Conservation (phyloP, 53 echinoderm and acorn worm genomes). For the Echinometra lucunter region DNA sequence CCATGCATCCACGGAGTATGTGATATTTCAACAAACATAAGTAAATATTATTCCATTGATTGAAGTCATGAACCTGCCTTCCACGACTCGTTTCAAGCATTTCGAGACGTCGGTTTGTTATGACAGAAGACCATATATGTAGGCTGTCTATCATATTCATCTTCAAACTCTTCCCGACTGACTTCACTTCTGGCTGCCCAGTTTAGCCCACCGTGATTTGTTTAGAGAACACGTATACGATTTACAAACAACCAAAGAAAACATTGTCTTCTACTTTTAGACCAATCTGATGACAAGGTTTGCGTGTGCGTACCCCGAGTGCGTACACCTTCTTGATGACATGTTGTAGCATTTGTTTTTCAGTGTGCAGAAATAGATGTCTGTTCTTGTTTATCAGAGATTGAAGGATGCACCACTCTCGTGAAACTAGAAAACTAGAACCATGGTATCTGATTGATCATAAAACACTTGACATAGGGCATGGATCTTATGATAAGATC, state of each 20-base stretch:
- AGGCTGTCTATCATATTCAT: conserved; percentile 3
- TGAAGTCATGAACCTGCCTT: background rate
- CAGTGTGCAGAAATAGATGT: background rate
- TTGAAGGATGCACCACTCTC: background rate
- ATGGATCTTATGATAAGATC: too few species aligned
- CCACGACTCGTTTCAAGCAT: background rate
- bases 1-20: background rate
- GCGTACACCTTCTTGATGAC: background rate
- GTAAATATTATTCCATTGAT: too few species aligned
- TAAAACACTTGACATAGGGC: background rate
- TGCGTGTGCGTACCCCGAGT: background rate
- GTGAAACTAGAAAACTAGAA: too few species aligned
- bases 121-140: background rate
- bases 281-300: background rate
- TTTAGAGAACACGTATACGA: background rate
- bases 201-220: conserved; percentile 22
- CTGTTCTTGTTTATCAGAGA: background rate
- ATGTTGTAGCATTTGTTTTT: background rate
- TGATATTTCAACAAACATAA: background rate
- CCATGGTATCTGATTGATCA: too few species aligned
- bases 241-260: conserved; percentile 36
- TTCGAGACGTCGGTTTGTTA: background rate
- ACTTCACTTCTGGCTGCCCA: background rate
- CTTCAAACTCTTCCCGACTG: background rate
- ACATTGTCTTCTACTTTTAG: background rate